Percentiles rank a stretch among this genome's conserved stretches.
These are phyloP conservation scores for Pteruthius melanotis DNA, from an alignment of 2,113 vertebrate genomes.

Conservation along the genomic window DNA sequence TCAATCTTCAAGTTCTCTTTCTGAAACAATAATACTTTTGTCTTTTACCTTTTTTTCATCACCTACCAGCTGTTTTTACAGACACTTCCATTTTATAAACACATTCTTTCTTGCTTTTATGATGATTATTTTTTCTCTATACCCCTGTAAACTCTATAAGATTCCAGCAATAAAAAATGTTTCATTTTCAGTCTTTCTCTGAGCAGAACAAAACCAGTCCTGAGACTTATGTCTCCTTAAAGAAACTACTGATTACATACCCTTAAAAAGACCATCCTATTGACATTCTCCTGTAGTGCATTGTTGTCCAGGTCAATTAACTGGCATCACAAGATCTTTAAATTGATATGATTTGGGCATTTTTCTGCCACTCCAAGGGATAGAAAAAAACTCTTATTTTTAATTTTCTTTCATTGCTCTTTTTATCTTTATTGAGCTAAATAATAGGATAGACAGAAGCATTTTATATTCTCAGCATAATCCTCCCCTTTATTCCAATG, in stretches of 20 bases:
- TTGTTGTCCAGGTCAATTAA: not conserved
- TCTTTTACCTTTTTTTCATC: not conserved
- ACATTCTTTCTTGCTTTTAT: not conserved
- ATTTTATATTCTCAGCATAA: not conserved
- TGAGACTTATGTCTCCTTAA: not conserved
- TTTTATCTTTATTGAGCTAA: not conserved
- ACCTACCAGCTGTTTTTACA: not conserved
- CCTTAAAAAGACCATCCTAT: not conserved
- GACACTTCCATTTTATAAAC: not conserved
- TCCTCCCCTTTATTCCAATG: not conserved
- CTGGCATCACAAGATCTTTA: not conserved
- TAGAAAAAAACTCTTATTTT: not conserved
- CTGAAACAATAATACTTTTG: not conserved
- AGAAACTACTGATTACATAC: not conserved
- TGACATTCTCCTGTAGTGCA: not conserved
- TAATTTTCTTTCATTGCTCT: not conserved
- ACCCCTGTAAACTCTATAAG: not conserved
- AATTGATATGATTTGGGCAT: not conserved
- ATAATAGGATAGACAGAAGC: not conserved
- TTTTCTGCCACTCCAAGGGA: not conserved
- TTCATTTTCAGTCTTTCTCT: not conserved
- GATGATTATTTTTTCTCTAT: not conserved
- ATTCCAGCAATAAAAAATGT: not conserved
- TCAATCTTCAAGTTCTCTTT: not conserved
- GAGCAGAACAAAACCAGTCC: not conserved